Base-by-base conservation (phyloP, 2,888 invertebrate species). In the Osedax frankpressi region DNA sequence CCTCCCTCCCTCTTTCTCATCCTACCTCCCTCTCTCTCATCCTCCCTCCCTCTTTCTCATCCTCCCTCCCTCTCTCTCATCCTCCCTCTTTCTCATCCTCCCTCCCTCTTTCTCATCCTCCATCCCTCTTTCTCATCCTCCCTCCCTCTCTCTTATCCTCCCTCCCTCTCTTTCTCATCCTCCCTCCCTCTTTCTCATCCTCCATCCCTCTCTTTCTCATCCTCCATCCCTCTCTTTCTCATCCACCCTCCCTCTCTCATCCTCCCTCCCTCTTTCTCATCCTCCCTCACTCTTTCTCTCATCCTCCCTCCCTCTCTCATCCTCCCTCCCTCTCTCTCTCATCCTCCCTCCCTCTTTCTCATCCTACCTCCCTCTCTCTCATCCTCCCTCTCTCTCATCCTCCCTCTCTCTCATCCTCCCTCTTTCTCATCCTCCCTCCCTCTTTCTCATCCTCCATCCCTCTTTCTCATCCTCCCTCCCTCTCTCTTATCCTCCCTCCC, bases 91-190 rank as follows among this genome's bases (percentile, higher is more conserved):
- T 62, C 62, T 62, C 62, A 25, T 2, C 0, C 73, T 1, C 6
- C 3, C 68, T 70, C 68, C 69, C 73, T 72, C 70, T 72, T 30
- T 73, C 69, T 71, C 70, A 19, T 68, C 26, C 28, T 29, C 3
- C n/a, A n/a, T n/a, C n/a, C n/a, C n/a, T n/a, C n/a, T n/a, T n/a
- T n/a, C n/a, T n/a, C n/a, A n/a, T n/a, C n/a, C n/a, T n/a, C n/a
- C n/a, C n/a, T n/a, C n/a, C n/a, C n/a, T n/a, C n/a, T n/a, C n/a
- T n/a, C n/a, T n/a, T n/a, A n/a, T n/a, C n/a, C n/a, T n/a, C n/a
- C n/a, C n/a, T n/a, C n/a, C n/a, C n/a, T n/a, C n/a, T 71, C 73
- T 73, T 30, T 71, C 28, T 28, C 69, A 1, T 27, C 63, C 72
- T 69, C 68, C 27, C 59, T 70, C 1, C 63, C 24, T 72, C 60